Conservation (phyloP, 64 coral and sea anemone species). For the Acropora tenuis region DNA sequence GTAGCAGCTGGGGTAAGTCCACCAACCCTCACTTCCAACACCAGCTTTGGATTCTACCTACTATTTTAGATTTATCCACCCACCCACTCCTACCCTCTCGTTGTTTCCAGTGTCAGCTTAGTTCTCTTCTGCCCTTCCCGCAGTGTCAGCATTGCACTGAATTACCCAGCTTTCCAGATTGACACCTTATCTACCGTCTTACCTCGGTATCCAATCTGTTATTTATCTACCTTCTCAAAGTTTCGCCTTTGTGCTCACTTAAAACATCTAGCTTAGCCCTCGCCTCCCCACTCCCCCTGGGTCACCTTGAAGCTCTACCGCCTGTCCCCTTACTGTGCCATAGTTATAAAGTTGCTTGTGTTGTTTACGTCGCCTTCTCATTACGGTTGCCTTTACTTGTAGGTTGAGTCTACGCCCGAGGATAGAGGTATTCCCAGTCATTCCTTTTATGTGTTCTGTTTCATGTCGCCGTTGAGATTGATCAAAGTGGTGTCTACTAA, state of each 20-base stretch:
- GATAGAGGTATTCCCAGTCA: conserved; percentile 11
- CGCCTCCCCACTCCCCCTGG: no score
- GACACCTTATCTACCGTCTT: no score
- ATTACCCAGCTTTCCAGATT: no score
- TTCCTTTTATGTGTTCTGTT: not conserved
- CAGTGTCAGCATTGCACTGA: no score
- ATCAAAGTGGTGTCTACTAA: not conserved
- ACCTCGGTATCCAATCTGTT: no score
- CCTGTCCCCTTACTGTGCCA: no score
- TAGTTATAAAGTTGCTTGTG: not conserved
- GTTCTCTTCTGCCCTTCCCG: not conserved
- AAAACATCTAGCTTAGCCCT: no score
- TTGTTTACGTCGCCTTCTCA: not conserved
- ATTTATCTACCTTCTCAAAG: no score
- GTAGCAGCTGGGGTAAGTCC: conserved; percentile 51
- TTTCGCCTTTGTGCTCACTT: no score
- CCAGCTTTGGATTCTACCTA: not conserved
- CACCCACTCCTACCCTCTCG: no score
- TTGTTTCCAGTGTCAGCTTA: not conserved
- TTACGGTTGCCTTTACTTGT: not conserved
- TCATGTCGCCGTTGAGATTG: not conserved
- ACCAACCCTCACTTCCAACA: not conserved
- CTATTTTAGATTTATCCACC: no score
- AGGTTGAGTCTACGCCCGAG: conserved; percentile 37
- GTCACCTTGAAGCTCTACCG: no score